A percentile compares a stretch with the other conserved stretches of the same genome.
These are phyloP conservation scores for Chaetura pelagica DNA, from an alignment of 2,113 vertebrate species.

Conservation along the genomic window DNA sequence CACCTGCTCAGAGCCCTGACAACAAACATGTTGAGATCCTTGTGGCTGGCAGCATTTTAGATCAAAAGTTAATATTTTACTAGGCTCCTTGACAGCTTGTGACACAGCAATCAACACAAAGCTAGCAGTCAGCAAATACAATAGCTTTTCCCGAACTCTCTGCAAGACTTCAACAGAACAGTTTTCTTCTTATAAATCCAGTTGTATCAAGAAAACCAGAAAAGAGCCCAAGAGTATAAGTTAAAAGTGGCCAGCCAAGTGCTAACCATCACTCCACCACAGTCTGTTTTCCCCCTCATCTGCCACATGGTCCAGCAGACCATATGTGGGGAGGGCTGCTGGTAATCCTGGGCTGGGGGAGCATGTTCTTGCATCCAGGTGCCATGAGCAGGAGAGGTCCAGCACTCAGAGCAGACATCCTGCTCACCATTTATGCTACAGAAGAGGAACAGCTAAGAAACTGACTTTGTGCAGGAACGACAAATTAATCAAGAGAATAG, in stretches of 20 bases:
- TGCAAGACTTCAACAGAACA: not conserved
- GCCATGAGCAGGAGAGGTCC: rapidly evolving
- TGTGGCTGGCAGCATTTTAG: not conserved
- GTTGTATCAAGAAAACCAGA: not conserved
- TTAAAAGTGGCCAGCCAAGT: not conserved
- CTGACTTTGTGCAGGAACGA: slow-evolving; percentile 1
- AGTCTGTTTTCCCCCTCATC: not conserved
- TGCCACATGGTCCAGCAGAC: not conserved
- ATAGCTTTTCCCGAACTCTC: not conserved
- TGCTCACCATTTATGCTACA: not conserved
- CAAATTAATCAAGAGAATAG: slow-evolving; percentile 34
- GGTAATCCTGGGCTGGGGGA: not conserved
- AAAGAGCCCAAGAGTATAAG: not conserved
- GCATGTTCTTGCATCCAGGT: not conserved
- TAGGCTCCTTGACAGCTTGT: not conserved
- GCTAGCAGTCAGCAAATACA: not conserved
- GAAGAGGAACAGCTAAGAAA: too few species aligned
- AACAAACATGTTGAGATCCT: not conserved
- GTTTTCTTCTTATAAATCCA: not conserved
- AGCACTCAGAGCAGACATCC: not conserved
- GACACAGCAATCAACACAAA: not conserved
- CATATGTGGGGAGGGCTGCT: not conserved
- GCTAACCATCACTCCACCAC: not conserved
- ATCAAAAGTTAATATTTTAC: not conserved
- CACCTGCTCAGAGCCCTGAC: not conserved